These are phyloP conservation scores for Artibeus jamaicensis DNA, from an alignment of 2,797 vertebrate genomes.

Conservation along the genomic window DNA sequence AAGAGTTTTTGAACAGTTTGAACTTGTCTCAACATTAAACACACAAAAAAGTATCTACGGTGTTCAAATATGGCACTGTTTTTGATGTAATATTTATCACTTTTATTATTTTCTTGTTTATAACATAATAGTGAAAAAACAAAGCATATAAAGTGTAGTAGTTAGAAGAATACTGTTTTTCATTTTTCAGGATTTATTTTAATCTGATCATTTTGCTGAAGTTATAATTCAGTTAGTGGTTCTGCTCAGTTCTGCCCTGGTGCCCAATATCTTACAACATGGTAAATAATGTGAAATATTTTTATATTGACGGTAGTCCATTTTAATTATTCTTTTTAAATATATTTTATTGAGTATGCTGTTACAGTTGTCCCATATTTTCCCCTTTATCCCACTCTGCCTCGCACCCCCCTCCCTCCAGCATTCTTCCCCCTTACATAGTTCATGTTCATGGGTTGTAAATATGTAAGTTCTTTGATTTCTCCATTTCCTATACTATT, in stretches of 20 bases:
- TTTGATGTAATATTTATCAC: not conserved
- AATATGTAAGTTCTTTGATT: too few species aligned
- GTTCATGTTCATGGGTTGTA: too few species aligned
- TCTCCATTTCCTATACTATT: too few species aligned
- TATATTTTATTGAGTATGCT: too few species aligned
- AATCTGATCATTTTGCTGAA: not conserved
- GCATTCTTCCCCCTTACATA: too few species aligned
- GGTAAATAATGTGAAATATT: slow-evolving; percentile 12
- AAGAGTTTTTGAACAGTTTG: not conserved
- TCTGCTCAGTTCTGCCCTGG: not conserved
- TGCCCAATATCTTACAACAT: not conserved
- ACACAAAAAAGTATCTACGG: not conserved
- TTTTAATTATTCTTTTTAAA: not conserved
- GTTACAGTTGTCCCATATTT: too few species aligned
- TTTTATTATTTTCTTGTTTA: not conserved
- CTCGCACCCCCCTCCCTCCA: too few species aligned
- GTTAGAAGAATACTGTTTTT: not conserved
- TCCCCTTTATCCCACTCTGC: too few species aligned
- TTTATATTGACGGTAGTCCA: not conserved
- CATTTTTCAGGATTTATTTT: not conserved
- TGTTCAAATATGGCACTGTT: not conserved
- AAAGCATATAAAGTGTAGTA: not conserved
- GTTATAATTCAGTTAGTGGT: not conserved
- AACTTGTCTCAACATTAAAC: not conserved
- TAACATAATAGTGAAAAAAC: not conserved